These are phyloP conservation scores for Austrofundulus limnaeus DNA, from an alignment of 2,113 vertebrate species.

Conservation along the genomic window DNA sequence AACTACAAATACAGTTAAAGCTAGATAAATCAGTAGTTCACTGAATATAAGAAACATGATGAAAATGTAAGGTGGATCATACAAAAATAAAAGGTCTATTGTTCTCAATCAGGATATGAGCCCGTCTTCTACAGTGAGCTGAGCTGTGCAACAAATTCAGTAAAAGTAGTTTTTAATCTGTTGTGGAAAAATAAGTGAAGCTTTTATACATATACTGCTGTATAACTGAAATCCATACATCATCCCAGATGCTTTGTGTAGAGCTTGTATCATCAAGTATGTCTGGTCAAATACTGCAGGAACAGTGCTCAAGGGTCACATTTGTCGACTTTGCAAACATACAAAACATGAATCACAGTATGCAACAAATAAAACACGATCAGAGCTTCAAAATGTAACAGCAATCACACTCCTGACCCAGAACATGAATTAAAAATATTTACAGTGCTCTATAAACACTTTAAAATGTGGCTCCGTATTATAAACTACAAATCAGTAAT, in stretches of 20 bases:
- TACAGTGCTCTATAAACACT: not conserved
- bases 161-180: not conserved
- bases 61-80: slow-evolving; percentile 30
- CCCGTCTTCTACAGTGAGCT: not conserved
- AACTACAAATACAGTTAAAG: slow-evolving; percentile 31
- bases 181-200: not conserved
- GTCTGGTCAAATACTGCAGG: slow-evolving; percentile 21
- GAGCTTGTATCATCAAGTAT: not conserved
- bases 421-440: slow-evolving; percentile 11
- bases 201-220: not conserved
- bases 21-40: slow-evolving; percentile 42
- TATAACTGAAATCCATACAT: not conserved
- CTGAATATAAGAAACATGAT: slow-evolving; percentile 21
- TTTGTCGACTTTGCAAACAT: slow-evolving; percentile 38
- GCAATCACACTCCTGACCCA: not conserved
- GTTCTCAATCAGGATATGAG: slow-evolving; percentile 10
- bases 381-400: slow-evolving; percentile 20
- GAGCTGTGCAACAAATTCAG: slow-evolving; percentile 8
- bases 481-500: not conserved
- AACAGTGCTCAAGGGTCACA: slow-evolving; percentile 10
- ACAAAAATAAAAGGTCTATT: slow-evolving; percentile 13
- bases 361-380: slow-evolving; percentile 2
- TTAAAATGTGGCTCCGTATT: slow-evolving; percentile 9
- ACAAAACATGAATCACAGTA: slow-evolving; percentile 35
- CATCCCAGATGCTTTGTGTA: not conserved